Evolutionary conservation across 2,113 vertebrate genomes (phyloP).

Genomic region (Cololabis saira): DNA sequence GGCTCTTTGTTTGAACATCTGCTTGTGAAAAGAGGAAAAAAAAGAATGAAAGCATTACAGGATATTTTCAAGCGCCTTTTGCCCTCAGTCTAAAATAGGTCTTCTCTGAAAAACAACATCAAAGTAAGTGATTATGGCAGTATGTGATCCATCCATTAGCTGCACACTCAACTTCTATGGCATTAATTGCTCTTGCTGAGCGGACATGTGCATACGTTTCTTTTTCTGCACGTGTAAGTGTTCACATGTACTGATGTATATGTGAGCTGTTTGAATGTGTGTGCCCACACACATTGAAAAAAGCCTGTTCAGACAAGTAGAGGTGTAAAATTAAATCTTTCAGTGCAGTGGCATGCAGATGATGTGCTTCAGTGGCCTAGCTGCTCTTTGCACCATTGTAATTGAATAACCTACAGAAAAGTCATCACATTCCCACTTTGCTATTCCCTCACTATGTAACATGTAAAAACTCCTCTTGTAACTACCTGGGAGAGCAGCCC

Average conservation of each 20-base stretch:
- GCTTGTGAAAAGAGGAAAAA: constrained; percentile 68
- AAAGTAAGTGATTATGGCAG: constrained; percentile 71
- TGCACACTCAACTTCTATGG: constrained; percentile 55
- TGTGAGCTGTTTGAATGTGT: constrained; percentile 29
- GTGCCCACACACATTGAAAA: constrained; percentile 53
- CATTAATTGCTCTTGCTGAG: constrained; percentile 64
- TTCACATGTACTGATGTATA: constrained; percentile 1
- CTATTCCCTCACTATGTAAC: constrained; percentile 68
- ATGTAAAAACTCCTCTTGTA: constrained; percentile 86
- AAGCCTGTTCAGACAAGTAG: constrained; percentile 68
- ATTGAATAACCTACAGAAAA: constrained; percentile 83
- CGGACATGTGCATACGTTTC: constrained; percentile 10
- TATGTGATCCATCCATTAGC: constrained; percentile 75
- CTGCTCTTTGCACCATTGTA: constrained; percentile 75
- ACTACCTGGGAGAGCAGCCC: constrained; percentile 93
- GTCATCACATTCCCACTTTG: constrained; percentile 77
- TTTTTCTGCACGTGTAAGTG: constrained; percentile 32
- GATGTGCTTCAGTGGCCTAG: constrained; percentile 74
- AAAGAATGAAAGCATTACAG: constrained; percentile 60
- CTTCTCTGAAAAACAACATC: constrained; percentile 63
- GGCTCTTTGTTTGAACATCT: constrained; percentile 78
- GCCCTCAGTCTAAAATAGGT: constrained; percentile 67
- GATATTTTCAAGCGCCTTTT: constrained; percentile 60
- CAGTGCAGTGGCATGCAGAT: constrained; percentile 75
- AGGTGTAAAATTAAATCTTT: constrained; percentile 76